Conservation (phyloP, 2,888 invertebrate species). For the Rhimphoctona megacephalus region DNA sequence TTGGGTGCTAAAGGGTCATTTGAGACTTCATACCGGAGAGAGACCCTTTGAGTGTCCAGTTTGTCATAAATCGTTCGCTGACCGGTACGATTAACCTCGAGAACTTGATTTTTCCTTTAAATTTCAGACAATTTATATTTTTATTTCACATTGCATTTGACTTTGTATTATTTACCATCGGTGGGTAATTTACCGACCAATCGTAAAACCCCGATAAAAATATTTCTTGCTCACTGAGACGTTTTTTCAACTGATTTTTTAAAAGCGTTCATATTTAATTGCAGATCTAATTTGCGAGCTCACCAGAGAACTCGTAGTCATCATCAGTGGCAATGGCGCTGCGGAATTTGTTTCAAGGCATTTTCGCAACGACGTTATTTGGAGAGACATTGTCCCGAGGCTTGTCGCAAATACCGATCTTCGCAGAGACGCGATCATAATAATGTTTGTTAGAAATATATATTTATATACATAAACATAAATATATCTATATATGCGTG, state of each 20-base stretch:
- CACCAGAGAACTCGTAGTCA: conserved; percentile 90
- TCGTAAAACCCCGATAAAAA: not conserved
- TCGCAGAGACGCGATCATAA: conserved; percentile 79
- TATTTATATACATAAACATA: not conserved
- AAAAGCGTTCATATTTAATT: not conserved
- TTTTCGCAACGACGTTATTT: conserved; percentile 89
- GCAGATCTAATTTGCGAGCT: conserved; percentile 89
- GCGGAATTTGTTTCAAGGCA: conserved; percentile 88
- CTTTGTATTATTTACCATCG: not conserved
- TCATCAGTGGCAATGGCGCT: conserved; percentile 90
- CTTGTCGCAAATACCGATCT: conserved; percentile 88
- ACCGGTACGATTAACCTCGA: conserved; percentile 85
- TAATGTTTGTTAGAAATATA: conserved; percentile 42
- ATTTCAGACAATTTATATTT: not conserved
- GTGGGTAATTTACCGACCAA: not conserved
- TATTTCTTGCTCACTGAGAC: too few species aligned
- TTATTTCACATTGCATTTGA: not conserved
- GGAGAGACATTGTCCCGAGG: conserved; percentile 88
- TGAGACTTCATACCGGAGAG: conserved; percentile 90
- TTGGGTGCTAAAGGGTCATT: conserved; percentile 90
- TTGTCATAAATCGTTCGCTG: conserved; percentile 89
- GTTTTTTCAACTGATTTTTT: not conserved
- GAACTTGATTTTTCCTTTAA: not conserved
- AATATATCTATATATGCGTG: too few species aligned
- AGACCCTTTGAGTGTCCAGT: conserved; percentile 89